A percentile compares a stretch with the other conserved stretches of the same genome.
These are phyloP conservation scores for Scomber colias DNA, from an alignment of 2,113 vertebrate species.

Conservation along the genomic window DNA sequence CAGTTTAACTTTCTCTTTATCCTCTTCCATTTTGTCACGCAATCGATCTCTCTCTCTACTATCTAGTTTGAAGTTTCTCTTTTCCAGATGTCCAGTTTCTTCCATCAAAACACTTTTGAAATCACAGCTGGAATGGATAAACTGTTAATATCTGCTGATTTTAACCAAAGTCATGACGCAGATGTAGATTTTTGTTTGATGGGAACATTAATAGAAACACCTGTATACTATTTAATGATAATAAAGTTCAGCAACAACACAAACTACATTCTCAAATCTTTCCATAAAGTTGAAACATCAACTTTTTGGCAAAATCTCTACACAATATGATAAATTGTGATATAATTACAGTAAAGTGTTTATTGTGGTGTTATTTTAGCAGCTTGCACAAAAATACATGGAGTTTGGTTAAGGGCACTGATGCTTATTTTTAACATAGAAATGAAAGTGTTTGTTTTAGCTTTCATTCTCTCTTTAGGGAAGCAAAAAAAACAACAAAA, in stretches of 20 bases:
- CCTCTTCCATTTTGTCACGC: conserved; percentile 56
- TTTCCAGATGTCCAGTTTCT: conserved; percentile 25
- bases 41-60: conserved; percentile 31
- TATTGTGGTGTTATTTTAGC: not conserved
- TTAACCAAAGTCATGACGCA: not conserved
- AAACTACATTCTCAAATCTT: not conserved
- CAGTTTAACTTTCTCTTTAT: conserved; percentile 76
- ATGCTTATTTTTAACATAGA: no score
- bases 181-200: not conserved
- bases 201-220: not conserved
- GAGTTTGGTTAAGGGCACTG: not conserved
- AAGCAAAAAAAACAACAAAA: not conserved
- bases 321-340: not conserved
- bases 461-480: no score
- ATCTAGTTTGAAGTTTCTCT: conserved; percentile 39
- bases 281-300: not conserved
- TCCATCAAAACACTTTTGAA: not conserved
- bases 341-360: not conserved
- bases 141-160: not conserved
- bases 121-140: conserved; percentile 12
- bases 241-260: not conserved
- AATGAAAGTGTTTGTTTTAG: no score
- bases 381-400: not conserved
- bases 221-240: not conserved
- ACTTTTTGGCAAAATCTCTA: not conserved